A percentile compares a stretch with the other conserved stretches of the same genome.
Conservation (phyloP, 1,140 invertebrate species). For the Lycorma delicatula region DNA sequence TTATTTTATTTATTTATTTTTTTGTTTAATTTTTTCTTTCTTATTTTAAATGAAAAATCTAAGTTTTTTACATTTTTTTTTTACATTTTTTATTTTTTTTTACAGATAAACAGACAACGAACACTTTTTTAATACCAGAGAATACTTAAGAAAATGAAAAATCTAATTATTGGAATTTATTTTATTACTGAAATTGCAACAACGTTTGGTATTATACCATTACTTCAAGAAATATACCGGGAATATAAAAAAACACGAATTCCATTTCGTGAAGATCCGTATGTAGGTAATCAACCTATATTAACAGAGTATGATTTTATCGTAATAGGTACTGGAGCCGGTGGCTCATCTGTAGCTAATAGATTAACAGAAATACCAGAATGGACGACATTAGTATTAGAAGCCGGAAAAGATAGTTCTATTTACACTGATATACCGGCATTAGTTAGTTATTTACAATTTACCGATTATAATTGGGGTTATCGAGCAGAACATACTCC, state of each 20-base stretch:
- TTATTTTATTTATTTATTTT: no score
- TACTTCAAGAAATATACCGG: constrained; percentile 14
- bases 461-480: constrained; percentile 55
- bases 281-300: constrained; percentile 25
- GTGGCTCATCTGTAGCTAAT: constrained; percentile 48
- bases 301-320: constrained; percentile 30
- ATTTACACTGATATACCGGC: constrained; percentile 56
- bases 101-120: no score
- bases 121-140: no score
- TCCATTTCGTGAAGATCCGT: constrained; percentile 26
- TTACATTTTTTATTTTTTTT: no score
- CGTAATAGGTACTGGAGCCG: constrained; percentile 45
- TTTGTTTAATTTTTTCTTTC: no score
- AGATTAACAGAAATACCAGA: constrained; percentile 43
- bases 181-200: no score
- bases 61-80: no score
- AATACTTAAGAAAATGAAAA: no score
- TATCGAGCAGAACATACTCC: constrained; percentile 55
- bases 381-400: constrained; percentile 44
- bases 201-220: no score
- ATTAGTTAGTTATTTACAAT: constrained; percentile 46
- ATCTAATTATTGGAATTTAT: no score
- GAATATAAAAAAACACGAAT: constrained; percentile 24
- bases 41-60: no score
- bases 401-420: constrained; percentile 58